Base-by-base conservation (phyloP, 2,888 invertebrate genomes). In the Podabrus alpinus region DNA sequence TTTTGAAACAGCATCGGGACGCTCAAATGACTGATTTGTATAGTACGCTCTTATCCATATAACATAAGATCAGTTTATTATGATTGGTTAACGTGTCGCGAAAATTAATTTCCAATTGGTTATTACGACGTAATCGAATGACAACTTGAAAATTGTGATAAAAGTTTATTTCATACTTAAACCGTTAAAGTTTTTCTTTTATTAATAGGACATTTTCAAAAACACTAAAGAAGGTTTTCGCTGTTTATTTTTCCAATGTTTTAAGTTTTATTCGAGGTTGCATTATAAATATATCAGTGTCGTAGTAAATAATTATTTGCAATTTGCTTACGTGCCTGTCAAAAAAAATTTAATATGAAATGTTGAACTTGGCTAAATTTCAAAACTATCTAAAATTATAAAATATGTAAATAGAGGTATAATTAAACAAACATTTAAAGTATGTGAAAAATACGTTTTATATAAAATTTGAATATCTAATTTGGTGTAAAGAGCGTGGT, bases 1-100 rank as follows among this genome's bases (percentile, higher is more conserved):
- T 76, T 72, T 76, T 74, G 68, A 74, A 77, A 69, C 68, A 77
- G 74, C 79, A 72, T 73, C 79, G 79, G 70, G 76, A 75, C 78
- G 78, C 74, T 73, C 74, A 77, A 74, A 74, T 72, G 77, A 74
- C 71, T 77, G 77, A 77, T 77, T 77, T 77, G 64, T 74, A 74
- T 67, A 21, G 77, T 74, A 69, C 72, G 71, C 74, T 77, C 71
- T 74, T 73, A 73, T 76, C 73, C 66, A 60, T 62, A 69, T 74
- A 66, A 76, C 72, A 69, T 60, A 66, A 69, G 73, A 76, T 76
- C 74, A 71, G 71, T 71, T 21, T 71, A 25, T 69, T 74, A 64
- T 74, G 73, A 74, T 76, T 76, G 71, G 71, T 66, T 29, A 73
- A 71, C 73, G 74, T 66, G 73, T 72, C 29, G 69, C 45, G 62